A percentile compares a stretch with the other conserved stretches of the same genome.
Evolutionary conservation across 2,888 invertebrate species (phyloP).

Genomic region (Meloe dianella): DNA sequence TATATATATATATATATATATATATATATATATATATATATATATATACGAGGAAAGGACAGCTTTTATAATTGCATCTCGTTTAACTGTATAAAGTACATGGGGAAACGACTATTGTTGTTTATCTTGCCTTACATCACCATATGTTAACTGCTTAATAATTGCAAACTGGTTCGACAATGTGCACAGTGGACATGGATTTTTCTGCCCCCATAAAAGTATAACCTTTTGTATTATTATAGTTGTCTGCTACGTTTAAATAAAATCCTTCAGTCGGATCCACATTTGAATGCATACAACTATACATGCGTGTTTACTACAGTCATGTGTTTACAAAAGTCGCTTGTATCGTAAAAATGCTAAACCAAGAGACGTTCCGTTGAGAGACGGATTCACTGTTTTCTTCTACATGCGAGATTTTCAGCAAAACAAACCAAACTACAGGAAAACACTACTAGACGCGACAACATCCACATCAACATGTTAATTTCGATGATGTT

Average conservation of each 20-base stretch:
- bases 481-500: background rate
- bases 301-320: too few relatives aligned
- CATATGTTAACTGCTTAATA: constrained; percentile 50
- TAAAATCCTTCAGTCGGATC: background rate
- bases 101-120: constrained; percentile 48
- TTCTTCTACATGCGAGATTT: too few relatives aligned
- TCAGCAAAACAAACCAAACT: background rate
- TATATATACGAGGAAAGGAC: constrained; percentile 41
- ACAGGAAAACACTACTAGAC: background rate
- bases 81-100: constrained; percentile 50
- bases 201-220: constrained; percentile 12
- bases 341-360: too few relatives aligned
- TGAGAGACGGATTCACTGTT: too few relatives aligned
- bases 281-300: background rate
- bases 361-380: too few relatives aligned
- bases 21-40: too few relatives aligned
- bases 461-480: background rate
- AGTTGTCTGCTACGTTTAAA: background rate
- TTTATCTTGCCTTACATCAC: constrained; percentile 49
- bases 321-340: too few relatives aligned
- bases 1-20: too few relatives aligned
- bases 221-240: constrained; percentile 10
- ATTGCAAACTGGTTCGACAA: constrained; percentile 35
- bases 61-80: constrained; percentile 49
- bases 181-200: constrained; percentile 13